Conservation (phyloP, 2,888 invertebrate species). For the Chydorus sphaericus region DNA sequence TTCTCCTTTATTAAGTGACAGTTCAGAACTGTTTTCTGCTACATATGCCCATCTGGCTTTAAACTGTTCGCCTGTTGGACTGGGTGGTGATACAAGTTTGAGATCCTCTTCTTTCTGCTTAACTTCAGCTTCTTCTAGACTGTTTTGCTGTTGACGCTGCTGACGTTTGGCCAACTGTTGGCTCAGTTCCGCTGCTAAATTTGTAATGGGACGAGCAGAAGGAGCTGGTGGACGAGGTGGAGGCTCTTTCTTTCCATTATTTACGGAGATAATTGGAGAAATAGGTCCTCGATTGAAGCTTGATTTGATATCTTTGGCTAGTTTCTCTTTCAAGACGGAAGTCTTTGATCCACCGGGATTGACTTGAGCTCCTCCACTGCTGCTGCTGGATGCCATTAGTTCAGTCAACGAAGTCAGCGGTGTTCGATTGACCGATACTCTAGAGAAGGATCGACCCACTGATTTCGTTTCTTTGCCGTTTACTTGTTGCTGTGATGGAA, state of each 20-base stretch:
- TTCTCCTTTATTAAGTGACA: conserved; percentile 7
- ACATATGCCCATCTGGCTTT: conserved; percentile 14
- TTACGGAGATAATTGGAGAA: background rate
- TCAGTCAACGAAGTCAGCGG: background rate
- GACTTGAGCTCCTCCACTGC: background rate
- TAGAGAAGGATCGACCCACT: background rate
- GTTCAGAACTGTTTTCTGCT: conserved; percentile 4
- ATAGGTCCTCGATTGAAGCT: too few species aligned
- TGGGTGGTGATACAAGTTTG: background rate
- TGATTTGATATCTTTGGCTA: too few species aligned
- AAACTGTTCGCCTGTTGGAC: background rate
- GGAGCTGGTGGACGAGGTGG: conserved; percentile 6
- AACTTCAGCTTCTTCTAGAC: background rate
- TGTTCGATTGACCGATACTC: background rate
- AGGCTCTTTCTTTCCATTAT: background rate
- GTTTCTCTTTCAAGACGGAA: background rate
- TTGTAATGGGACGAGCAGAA: background rate
- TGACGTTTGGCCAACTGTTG: background rate
- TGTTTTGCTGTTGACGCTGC: background rate
- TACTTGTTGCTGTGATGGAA: background rate
- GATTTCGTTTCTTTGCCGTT: background rate
- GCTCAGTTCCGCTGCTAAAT: background rate
- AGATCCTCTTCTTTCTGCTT: background rate
- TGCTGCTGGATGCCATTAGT: background rate
- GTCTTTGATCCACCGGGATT: too few species aligned